Percentiles rank a stretch among this genome's conserved stretches.
phyloP scores from a whole-genome alignment of 2,113 vertebrate genomes.

The Seriola aureovittata region DNA sequence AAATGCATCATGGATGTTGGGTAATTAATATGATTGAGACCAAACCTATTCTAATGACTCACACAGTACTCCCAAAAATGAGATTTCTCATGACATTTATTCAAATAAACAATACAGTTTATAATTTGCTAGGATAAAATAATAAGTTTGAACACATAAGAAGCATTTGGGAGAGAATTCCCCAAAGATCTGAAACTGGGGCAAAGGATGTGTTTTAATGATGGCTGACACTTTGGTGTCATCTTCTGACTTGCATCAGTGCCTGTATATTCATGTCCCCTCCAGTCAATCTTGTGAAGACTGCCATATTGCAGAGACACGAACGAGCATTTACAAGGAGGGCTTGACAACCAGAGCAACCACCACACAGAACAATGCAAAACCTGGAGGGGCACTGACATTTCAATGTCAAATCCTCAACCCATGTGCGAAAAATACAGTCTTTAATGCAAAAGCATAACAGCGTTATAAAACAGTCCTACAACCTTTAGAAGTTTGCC shows the following conservation, averaged over 20 bases:
- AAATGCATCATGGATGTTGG: conserved; percentile 68
- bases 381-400: conserved; percentile 75
- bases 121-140: conserved; percentile 83
- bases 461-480: conserved; percentile 72
- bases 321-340: conserved; percentile 75
- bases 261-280: conserved; percentile 68
- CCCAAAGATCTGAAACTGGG: conserved; percentile 72
- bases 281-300: conserved; percentile 65
- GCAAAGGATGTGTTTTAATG: conserved; percentile 74
- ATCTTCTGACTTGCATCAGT: conserved; percentile 71
- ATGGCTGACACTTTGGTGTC: conserved; percentile 77
- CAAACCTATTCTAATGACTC: conserved; percentile 79
- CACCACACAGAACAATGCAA: conserved; percentile 68
- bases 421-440: conserved; percentile 63
- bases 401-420: conserved; percentile 69
- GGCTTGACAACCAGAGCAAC: conserved; percentile 70
- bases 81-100: conserved; percentile 86
- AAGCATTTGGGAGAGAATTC: conserved; percentile 77
- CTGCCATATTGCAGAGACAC: conserved; percentile 67
- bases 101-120: conserved; percentile 86
- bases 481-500: conserved; percentile 68
- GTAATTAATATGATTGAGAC: conserved; percentile 58
- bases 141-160: conserved; percentile 80
- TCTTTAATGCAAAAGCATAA: conserved; percentile 72
- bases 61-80: conserved; percentile 80